A percentile compares a stretch with the other conserved stretches of the same genome.
Evolutionary conservation across 2,113 vertebrate genomes (phyloP).

Genomic region (Sterrhoptilus dennistouni): DNA sequence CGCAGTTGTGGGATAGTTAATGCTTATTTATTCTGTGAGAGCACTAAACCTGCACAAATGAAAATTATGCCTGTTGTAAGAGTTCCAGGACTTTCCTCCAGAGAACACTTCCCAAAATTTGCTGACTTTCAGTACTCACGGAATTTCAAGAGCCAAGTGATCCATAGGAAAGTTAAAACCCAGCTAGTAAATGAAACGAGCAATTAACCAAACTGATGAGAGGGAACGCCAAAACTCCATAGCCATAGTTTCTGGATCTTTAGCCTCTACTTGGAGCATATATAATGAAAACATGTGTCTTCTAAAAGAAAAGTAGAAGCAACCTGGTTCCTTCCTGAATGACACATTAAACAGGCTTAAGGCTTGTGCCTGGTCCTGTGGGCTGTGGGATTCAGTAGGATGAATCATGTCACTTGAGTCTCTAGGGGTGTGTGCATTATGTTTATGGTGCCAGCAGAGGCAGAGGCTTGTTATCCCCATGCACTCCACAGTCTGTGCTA

Average conservation of each 20-base stretch:
- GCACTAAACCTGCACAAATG: constrained; percentile 45
- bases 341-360: not conserved
- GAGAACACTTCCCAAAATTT: constrained; percentile 46
- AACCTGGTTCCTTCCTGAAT: not conserved
- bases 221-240: not conserved
- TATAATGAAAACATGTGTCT: not conserved
- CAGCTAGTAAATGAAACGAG: constrained; percentile 54
- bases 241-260: constrained; percentile 22
- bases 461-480: not conserved
- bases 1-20: constrained; percentile 9
- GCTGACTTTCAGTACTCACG: constrained; percentile 40
- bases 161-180: constrained; percentile 55
- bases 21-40: constrained; percentile 55
- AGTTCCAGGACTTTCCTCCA: constrained; percentile 62
- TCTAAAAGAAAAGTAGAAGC: not conserved
- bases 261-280: not conserved
- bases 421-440: not conserved
- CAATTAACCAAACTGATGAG: constrained; percentile 59
- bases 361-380: not conserved
- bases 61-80: constrained; percentile 39
- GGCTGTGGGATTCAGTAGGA: not conserved
- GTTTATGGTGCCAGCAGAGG: not conserved
- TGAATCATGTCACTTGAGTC: not conserved
- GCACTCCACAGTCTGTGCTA: rapidly evolving
- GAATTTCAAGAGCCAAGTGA: constrained; percentile 55